Evolutionary conservation across 2,113 vertebrate species (phyloP).

Genomic region (Pipra filicauda): DNA sequence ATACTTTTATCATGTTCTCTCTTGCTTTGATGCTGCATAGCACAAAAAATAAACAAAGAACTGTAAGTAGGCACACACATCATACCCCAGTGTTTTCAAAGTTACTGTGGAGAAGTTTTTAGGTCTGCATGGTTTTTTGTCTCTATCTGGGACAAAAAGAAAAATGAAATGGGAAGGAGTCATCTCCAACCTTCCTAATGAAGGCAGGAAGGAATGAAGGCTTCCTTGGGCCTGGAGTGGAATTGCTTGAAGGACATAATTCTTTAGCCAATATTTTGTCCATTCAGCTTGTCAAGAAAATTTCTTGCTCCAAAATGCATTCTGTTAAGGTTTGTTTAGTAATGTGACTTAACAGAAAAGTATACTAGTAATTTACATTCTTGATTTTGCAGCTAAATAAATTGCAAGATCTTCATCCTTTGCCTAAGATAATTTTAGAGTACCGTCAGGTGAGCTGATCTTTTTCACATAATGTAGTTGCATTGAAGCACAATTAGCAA

Average conservation of each 20-base stretch:
- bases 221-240: not conserved
- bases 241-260: not conserved
- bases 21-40: not conserved
- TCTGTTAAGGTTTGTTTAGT: not conserved
- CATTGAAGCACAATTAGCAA: not conserved
- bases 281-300: not conserved
- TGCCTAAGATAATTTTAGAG: slow-evolving; percentile 90
- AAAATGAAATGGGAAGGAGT: not conserved
- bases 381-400: slow-evolving; percentile 78
- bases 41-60: not conserved
- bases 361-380: not conserved
- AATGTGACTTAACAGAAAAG: not conserved
- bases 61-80: not conserved
- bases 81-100: not conserved
- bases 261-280: not conserved
- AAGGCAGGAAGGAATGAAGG: not conserved
- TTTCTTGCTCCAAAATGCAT: not conserved
- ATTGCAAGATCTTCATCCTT: slow-evolving; percentile 86
- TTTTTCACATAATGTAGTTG: not conserved
- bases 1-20: not conserved
- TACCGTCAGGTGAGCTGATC: slow-evolving; percentile 83
- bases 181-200: not conserved
- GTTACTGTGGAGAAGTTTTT: not conserved
- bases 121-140: not conserved
- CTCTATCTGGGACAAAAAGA: not conserved